phyloP scores from a whole-genome alignment of 2,888 invertebrate genomes.

The Hydraecia micacea region DNA sequence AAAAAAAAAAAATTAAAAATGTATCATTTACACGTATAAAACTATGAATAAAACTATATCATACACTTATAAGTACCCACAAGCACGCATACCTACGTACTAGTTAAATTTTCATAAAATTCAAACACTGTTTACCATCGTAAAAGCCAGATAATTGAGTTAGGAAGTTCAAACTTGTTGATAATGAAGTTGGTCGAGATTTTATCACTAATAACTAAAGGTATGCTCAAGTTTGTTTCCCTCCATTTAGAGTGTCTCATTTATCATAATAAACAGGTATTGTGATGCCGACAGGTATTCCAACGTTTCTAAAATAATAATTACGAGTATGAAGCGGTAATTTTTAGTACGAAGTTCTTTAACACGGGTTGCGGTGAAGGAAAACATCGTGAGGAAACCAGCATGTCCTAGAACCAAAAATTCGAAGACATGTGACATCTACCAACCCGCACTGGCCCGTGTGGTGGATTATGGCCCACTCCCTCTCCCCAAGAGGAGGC shows the following conservation, averaged over 20 bases:
- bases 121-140: slow-evolving; percentile 41
- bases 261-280: slow-evolving; percentile 29
- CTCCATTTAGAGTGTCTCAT: slow-evolving; percentile 31
- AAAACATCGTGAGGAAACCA: too few species aligned
- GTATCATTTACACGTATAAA: too few species aligned
- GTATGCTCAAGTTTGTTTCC: slow-evolving; percentile 41
- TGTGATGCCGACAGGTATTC: background rate
- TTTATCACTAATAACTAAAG: slow-evolving; percentile 43
- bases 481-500: too few species aligned
- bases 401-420: too few species aligned
- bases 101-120: slow-evolving; percentile 4
- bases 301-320: background rate
- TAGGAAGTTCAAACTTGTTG: slow-evolving; percentile 52
- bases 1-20: too few species aligned
- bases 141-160: slow-evolving; percentile 57
- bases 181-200: slow-evolving; percentile 47
- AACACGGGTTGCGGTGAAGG: too few species aligned
- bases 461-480: too few species aligned
- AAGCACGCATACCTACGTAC: background rate
- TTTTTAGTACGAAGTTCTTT: too few species aligned
- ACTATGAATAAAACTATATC: too few species aligned
- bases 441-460: too few species aligned
- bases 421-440: too few species aligned
- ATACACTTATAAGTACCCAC: too few species aligned
- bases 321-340: background rate